These are phyloP conservation scores for Lepus townsendii DNA, from an alignment of 2,797 vertebrate genomes.

Conservation along the genomic window DNA sequence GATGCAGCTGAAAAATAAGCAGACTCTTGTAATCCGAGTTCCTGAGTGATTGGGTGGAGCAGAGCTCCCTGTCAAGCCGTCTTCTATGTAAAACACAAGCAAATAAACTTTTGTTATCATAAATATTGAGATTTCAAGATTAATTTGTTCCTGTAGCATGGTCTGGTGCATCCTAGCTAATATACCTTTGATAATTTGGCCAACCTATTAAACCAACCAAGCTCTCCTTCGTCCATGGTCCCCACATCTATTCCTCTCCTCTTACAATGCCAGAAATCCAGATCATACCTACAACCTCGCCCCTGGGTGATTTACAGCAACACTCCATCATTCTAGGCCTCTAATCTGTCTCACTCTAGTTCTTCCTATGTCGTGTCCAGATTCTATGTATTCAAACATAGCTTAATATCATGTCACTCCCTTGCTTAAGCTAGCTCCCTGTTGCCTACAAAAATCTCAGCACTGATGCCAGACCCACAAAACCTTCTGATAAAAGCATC, in stretches of 20 bases:
- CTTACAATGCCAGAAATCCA: neutral
- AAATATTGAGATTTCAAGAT: neutral
- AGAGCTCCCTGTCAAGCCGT: neutral
- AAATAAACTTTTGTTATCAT: neutral
- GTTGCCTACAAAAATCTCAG: neutral
- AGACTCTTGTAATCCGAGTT: neutral
- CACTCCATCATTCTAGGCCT: neutral
- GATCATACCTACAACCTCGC: neutral
- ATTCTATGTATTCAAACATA: neutral
- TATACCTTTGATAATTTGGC: neutral
- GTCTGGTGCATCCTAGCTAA: neutral
- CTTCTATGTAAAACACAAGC: neutral
- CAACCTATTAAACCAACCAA: neutral
- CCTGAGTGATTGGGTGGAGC: neutral
- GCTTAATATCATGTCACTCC: neutral
- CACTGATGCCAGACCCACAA: neutral
- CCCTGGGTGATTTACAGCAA: neutral
- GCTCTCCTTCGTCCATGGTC: neutral
- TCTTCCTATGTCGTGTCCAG: neutral
- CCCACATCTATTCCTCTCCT: neutral
- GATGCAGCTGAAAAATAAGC: neutral
- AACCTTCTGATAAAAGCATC: neutral
- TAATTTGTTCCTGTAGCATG: neutral
- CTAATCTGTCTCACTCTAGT: neutral
- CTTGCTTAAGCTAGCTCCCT: neutral